Evolutionary conservation across 2,113 vertebrate genomes (phyloP).

Genomic region (Psittacula cyanocephala): DNA sequence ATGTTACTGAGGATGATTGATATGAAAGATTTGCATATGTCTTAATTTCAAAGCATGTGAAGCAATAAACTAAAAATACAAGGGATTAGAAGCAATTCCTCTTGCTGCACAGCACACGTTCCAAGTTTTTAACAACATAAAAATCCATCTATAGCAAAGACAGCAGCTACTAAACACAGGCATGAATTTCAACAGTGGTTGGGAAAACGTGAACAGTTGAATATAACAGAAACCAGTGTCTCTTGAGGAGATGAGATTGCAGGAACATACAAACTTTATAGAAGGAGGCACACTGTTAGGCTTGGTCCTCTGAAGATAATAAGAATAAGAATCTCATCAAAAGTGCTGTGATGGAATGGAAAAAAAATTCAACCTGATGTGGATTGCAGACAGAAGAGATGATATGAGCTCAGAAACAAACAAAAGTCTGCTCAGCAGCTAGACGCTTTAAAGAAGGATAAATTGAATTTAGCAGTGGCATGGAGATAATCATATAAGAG

Average conservation of each 20-base stretch:
- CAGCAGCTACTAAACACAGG: background rate
- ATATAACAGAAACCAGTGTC: background rate
- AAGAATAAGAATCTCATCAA: conserved; percentile 37
- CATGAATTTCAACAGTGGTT: background rate
- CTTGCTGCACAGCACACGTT: background rate
- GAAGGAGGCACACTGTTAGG: background rate
- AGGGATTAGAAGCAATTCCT: background rate
- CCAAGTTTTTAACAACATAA: background rate
- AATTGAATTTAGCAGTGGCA: conserved; percentile 39
- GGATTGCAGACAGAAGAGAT: background rate
- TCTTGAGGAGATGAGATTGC: conserved; percentile 1
- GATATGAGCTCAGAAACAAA: conserved; percentile 22
- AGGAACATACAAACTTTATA: conserved; percentile 13
- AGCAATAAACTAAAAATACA: background rate
- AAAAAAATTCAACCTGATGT: conserved; percentile 18
- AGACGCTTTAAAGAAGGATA: conserved; percentile 17
- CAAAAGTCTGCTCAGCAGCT: conserved; percentile 4
- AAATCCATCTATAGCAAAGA: background rate
- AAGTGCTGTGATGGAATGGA: background rate
- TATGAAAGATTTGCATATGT: background rate
- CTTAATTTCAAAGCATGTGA: background rate
- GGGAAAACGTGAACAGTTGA: background rate
- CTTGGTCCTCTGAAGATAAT: conserved; percentile 23
- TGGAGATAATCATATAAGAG: conserved; percentile 5
- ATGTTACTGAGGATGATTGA: background rate